These are phyloP conservation scores for Perognathus longimembris DNA, from an alignment of 2,113 vertebrate species.

Conservation along the genomic window DNA sequence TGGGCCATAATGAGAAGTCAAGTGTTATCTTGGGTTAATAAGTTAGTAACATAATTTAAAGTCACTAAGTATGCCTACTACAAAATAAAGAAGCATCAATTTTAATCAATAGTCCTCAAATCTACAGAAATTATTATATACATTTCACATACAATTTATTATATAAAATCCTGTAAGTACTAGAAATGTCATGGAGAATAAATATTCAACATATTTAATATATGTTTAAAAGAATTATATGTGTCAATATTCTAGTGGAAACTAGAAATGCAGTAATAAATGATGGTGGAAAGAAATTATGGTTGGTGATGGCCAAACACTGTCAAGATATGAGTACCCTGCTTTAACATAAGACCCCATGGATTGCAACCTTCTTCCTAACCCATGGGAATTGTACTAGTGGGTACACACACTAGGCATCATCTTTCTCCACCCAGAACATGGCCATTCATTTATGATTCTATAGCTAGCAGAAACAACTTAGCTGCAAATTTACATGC, in stretches of 20 bases:
- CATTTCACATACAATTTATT: background rate
- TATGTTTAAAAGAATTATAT: background rate
- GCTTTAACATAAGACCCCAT: conserved; percentile 5
- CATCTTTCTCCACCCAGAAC: conserved; percentile 50
- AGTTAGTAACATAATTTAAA: conserved; percentile 57
- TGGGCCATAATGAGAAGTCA: background rate
- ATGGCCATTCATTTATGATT: conserved; percentile 74
- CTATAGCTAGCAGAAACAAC: conserved; percentile 69
- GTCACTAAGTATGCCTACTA: background rate
- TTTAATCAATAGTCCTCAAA: background rate
- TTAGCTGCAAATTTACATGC: conserved; percentile 73
- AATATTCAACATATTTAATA: conserved; percentile 2
- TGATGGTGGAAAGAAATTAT: background rate
- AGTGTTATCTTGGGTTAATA: background rate
- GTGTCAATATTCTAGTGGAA: background rate
- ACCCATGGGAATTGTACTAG: conserved; percentile 18
- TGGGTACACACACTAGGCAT: conserved; percentile 31
- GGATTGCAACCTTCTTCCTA: conserved; percentile 6
- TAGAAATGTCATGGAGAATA: background rate
- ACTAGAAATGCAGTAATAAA: background rate
- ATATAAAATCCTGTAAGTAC: background rate
- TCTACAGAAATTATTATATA: background rate
- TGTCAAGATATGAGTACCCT: background rate
- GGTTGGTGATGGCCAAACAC: background rate
- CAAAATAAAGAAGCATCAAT: conserved; percentile 7